Conservation (phyloP, 2,888 invertebrate genomes). For the Cataglyphis cursor region DNA sequence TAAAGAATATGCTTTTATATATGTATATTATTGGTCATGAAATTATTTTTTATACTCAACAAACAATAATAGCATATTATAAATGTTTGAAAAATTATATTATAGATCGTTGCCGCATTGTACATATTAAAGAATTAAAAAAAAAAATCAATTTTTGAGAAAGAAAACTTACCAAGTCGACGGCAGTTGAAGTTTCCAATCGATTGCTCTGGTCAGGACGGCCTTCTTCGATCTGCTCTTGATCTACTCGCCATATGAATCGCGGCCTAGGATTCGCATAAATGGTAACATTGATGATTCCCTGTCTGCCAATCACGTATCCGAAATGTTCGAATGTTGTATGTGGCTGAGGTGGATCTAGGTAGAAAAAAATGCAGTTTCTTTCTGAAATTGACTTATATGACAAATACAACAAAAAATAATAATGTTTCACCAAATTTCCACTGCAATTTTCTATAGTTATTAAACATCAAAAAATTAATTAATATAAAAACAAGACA, state of each 20-base stretch:
- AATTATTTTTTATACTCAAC: background rate
- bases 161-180: slow-evolving; percentile 86
- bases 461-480: background rate
- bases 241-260: slow-evolving; percentile 91
- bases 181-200: slow-evolving; percentile 87
- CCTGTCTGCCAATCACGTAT: slow-evolving; percentile 91
- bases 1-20: background rate
- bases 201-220: slow-evolving; percentile 87
- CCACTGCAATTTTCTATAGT: background rate
- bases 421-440: background rate
- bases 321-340: slow-evolving; percentile 90
- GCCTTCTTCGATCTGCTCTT: slow-evolving; percentile 88
- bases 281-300: slow-evolving; percentile 91
- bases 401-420: background rate
- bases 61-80: background rate
- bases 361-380: slow-evolving; percentile 12
- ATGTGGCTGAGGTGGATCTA: slow-evolving; percentile 90
- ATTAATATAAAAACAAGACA: background rate
- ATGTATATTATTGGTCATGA: background rate
- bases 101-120: background rate
- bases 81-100: background rate
- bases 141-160: slow-evolving; percentile 15
- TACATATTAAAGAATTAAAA: background rate
- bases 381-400: background rate
- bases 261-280: slow-evolving; percentile 91